phyloP scores from a whole-genome alignment of 2,797 vertebrate species.

The Lacerta agilis region DNA sequence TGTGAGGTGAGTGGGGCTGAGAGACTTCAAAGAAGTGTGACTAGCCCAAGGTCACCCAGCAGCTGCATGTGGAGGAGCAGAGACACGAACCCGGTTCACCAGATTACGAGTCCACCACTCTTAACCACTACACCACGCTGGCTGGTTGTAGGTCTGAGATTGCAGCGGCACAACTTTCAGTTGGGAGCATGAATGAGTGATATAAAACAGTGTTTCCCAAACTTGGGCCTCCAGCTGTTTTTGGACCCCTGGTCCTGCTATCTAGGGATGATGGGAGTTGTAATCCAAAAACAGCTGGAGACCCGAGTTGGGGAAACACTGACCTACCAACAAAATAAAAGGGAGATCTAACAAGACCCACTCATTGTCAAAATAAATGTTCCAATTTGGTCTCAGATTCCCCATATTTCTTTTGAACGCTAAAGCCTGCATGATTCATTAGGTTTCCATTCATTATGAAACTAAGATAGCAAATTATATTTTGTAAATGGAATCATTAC shows the following conservation, averaged over 20 bases:
- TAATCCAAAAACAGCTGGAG: neutral
- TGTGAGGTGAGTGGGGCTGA: too few species aligned
- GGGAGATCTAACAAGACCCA: constrained; percentile 47
- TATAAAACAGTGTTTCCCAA: neutral
- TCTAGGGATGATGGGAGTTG: too few species aligned
- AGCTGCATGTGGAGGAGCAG: too few species aligned
- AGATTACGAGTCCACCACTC: too few species aligned
- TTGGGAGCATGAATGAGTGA: neutral
- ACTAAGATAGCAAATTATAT: constrained; percentile 77
- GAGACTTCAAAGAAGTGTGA: too few species aligned
- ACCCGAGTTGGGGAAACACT: neutral
- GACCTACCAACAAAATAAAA: constrained; percentile 34
- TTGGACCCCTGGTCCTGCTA: too few species aligned
- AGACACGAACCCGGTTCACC: too few species aligned
- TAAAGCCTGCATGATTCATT: constrained; percentile 70
- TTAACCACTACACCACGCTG: too few species aligned
- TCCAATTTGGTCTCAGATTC: constrained; percentile 57
- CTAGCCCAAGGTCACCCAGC: too few species aligned
- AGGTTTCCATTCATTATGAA: constrained; percentile 77
- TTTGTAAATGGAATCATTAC: constrained; percentile 78
- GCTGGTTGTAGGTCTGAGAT: too few species aligned
- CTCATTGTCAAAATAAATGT: constrained; percentile 62
- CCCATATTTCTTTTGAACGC: constrained; percentile 69
- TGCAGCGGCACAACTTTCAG: neutral
- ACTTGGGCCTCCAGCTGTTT: too few species aligned